Percentiles rank a stretch among this genome's conserved stretches.
Evolutionary conservation across 1,140 invertebrate genomes (phyloP).

Genomic region (Caligus rogercresseyi): DNA sequence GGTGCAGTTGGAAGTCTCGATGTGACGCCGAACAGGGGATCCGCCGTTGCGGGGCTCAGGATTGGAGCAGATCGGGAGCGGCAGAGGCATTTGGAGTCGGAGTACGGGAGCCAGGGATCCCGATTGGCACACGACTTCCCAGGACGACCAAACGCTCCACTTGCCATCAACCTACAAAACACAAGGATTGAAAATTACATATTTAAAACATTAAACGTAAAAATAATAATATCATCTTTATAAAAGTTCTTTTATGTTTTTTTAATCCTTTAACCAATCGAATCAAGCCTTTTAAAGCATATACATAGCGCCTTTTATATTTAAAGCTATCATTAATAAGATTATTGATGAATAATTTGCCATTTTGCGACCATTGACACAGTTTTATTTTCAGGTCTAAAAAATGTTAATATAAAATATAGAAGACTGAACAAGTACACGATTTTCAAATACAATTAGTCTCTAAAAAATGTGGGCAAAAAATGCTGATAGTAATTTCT

Average conservation of each 20-base stretch:
- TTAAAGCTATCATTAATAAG: neutral
- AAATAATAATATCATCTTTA: too few relatives aligned
- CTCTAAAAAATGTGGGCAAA: too few relatives aligned
- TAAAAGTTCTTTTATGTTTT: too few relatives aligned
- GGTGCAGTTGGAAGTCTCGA: slow-evolving; percentile 34
- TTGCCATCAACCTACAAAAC: slow-evolving; percentile 39
- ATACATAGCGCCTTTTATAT: neutral
- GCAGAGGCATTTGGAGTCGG: slow-evolving; percentile 50
- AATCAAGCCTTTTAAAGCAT: neutral
- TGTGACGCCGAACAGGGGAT: slow-evolving; percentile 27
- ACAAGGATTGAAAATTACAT: neutral
- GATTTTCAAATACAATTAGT: too few relatives aligned
- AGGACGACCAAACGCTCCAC: slow-evolving; percentile 50
- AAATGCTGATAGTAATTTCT: too few relatives aligned
- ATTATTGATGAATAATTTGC: too few relatives aligned
- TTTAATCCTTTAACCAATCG: too few relatives aligned
- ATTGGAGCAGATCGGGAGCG: slow-evolving; percentile 55
- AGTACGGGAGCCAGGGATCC: slow-evolving; percentile 24
- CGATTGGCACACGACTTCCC: slow-evolving; percentile 31
- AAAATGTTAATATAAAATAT: too few relatives aligned
- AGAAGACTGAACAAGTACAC: too few relatives aligned
- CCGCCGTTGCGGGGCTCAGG: slow-evolving; percentile 61
- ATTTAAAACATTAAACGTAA: too few relatives aligned
- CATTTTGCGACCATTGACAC: too few relatives aligned
- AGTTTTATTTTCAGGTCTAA: too few relatives aligned